A percentile compares a stretch with the other conserved stretches of the same genome.
Conservation (phyloP, 2,797 vertebrate species). For the Adrianichthys oophorus region DNA sequence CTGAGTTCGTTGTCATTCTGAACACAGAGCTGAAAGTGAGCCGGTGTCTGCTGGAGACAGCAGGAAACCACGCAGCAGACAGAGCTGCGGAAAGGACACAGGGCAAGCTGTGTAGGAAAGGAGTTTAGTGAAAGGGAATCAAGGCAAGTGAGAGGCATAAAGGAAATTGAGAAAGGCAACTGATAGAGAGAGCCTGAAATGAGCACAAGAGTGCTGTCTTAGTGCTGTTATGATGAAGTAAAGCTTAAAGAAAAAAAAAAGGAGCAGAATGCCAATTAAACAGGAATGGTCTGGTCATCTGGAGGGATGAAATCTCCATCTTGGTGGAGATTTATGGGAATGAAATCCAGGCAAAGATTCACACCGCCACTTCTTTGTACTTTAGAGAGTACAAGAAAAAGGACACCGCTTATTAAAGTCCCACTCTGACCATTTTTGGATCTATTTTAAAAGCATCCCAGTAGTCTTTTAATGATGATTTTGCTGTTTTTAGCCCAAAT, state of each 20-base stretch:
- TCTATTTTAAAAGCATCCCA: too few species aligned
- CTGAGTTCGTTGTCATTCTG: constrained; percentile 75
- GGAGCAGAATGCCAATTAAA: constrained; percentile 39
- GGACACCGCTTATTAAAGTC: too few species aligned
- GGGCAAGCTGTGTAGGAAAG: constrained; percentile 46
- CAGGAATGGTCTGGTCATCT: constrained; percentile 16
- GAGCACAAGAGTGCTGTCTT: constrained; percentile 22
- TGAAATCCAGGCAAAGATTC: constrained; percentile 71
- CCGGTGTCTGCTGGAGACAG: constrained; percentile 60
- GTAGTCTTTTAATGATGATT: too few species aligned
- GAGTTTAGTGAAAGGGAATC: constrained; percentile 43
- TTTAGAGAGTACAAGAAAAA: constrained; percentile 7
- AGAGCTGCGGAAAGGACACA: constrained; percentile 52
- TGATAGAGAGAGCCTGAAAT: constrained; percentile 26
- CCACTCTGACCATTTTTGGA: too few species aligned
- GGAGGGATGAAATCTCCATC: neutral
- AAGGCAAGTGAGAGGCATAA: constrained; percentile 38
- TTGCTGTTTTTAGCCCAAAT: too few species aligned
- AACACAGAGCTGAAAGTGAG: constrained; percentile 72
- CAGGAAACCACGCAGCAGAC: constrained; percentile 65
- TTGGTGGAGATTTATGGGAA: constrained; percentile 69
- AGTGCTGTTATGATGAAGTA: constrained; percentile 47
- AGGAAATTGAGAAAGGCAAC: constrained; percentile 32
- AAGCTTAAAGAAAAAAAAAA: constrained; percentile 30
- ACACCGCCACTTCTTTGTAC: constrained; percentile 50